Base-by-base conservation (phyloP, 1,140 invertebrate genomes). In the Cydia strobilella region DNA sequence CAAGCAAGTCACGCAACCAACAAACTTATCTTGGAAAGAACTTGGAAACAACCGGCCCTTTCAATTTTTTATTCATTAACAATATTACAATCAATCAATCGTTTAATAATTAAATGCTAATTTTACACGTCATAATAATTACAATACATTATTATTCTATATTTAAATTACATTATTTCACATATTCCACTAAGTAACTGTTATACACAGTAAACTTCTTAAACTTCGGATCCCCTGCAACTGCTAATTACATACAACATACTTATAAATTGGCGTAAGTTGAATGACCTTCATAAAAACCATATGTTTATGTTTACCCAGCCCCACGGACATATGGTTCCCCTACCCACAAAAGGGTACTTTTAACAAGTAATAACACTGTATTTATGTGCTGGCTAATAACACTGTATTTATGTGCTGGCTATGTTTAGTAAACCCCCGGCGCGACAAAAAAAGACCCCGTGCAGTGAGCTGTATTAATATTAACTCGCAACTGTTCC, bases 371-470 rank as follows among this genome's bases (percentile, higher is more conserved):
- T 13, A 66, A 31, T 66, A 66, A 35, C n/a, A 12, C 27, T 15
- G 25, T 31, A 35, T 66, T 35, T 54, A 54, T 18, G 51, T 18
- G 15, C 51, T 20, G 51, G 51, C 51, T 54, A 54, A 31, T 39
- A 31, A 66, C 3, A 12, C 27, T 15, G 25, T 31, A 35, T 66
- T 35, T 54, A 54, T 18, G 51, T 18, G 15, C 51, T 20, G 13
- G 63, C 31, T 31, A 63, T 31, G 63, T 66, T 66, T 31, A 54
- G 51, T 54, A 18, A 66, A 15, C 63, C 27, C 63, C 63, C 63
- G 51, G 51, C n/a, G 27, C 25, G 63, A 66, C 23, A 66, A 66
- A 66, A 66, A 66, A 66, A n/a, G 25, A 66, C 63, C 63, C 27
- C 63, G 15, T 66, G 63, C 63, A 66, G 25, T 66, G 63, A n/a